Evolutionary conservation across 2,113 vertebrate genomes (phyloP).

Genomic region (Dicerorhinus sumatrensis): DNA sequence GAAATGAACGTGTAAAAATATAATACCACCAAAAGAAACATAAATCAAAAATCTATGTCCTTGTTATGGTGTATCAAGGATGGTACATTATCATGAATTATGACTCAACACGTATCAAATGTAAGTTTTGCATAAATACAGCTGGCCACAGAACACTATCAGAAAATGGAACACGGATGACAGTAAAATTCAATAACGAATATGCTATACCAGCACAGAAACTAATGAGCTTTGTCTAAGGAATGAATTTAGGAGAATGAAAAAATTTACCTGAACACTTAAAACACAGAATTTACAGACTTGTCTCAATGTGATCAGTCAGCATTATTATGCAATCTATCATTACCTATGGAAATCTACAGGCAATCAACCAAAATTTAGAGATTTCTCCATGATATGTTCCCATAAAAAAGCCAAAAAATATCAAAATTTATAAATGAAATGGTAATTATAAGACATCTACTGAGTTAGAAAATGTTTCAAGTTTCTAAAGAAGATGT

Average conservation of each 20-base stretch:
- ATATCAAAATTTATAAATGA: not conserved
- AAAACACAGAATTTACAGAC: not conserved
- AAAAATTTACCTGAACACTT: slow-evolving; percentile 16
- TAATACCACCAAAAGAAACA: not conserved
- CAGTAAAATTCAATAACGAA: not conserved
- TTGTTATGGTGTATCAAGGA: not conserved
- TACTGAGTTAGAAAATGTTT: not conserved
- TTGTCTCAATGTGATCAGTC: not conserved
- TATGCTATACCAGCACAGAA: not conserved
- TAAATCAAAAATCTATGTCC: not conserved
- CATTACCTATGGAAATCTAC: not conserved
- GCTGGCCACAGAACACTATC: not conserved
- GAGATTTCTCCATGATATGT: not conserved
- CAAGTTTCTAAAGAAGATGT: slow-evolving; percentile 7
- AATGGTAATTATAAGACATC: not conserved
- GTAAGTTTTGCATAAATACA: slow-evolving; percentile 1
- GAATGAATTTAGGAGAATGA: not conserved
- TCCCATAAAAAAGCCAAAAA: slow-evolving; percentile 25
- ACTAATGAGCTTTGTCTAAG: not conserved
- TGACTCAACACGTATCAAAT: not conserved
- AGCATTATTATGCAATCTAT: not conserved
- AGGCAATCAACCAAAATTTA: not conserved
- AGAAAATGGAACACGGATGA: not conserved
- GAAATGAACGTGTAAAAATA: slow-evolving; percentile 12
- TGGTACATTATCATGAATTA: not conserved